Evolutionary conservation across 1,140 invertebrate species (phyloP), one percentile per base, ranked within the genome.

Genomic region (Acromyrmex heyeri): DNA sequence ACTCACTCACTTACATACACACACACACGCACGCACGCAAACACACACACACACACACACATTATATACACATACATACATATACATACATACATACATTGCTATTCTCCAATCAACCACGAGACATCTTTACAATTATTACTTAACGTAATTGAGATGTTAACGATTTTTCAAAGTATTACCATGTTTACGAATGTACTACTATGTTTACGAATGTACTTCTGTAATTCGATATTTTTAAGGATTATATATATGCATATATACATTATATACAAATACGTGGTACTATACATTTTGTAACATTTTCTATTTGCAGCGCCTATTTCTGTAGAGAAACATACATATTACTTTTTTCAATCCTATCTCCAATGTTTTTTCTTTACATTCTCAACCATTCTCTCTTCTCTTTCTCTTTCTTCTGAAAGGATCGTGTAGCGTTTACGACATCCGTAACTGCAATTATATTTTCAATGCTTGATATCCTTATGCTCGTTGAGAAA

Each of bases 141-240:
- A 83, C 61, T 30, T 76, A 87, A 55, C 38, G 77, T 86, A 83
- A 75, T 90, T 75, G 87, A 91, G 77, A 70, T 86, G 77, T 91
- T 91, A 91, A 75, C 72, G 76, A 55, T 88, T 85, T 91, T 87
- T 88, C 82, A 91, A 81, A 69, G 62, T 90, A 90, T 38, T 83
- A 12, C 34, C 91, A 85, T 89, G 82, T 88, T 88, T 69, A 90
- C 88, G 86, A 86, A 85, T 90, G 85, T 92, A 92, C 79, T 89
- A 12, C 55, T 91, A 87, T 89, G 82, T 88, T 88, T 38, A 90
- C 87, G 82, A 86, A 85, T 90, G 85, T 92, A 92, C 81, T 90
- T 90, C 86, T 92, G 90, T 92, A 92, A 91, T 88, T 91, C 64
- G 88, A 70, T 81, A 88, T 18, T 85, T 90, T 91, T 91, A 86